A percentile compares a stretch with the other conserved stretches of the same genome.
These are phyloP conservation scores for Onthophagus sagittarius DNA, from an alignment of 2,888 invertebrate genomes.

Conservation along the genomic window DNA sequence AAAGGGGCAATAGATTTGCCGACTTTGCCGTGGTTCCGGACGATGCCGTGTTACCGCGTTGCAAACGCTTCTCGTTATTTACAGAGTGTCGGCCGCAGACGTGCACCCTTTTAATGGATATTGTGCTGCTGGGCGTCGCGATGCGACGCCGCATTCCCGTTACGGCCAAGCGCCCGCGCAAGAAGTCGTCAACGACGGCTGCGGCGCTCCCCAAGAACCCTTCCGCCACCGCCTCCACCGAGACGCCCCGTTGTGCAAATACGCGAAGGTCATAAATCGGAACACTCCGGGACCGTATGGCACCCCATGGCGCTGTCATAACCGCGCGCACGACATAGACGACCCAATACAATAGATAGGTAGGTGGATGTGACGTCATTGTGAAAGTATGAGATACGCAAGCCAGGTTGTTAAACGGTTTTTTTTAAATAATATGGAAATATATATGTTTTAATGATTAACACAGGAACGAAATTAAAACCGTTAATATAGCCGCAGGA, in stretches of 20 bases:
- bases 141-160: not conserved
- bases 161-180: constrained; percentile 6
- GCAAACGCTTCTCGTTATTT: not conserved
- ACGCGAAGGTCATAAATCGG: not conserved
- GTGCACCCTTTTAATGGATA: constrained; percentile 7
- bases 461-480: too few relatives aligned
- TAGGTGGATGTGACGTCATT: not conserved
- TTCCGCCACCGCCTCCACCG: not conserved
- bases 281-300: not conserved
- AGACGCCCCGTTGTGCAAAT: not conserved
- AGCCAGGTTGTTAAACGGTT: not conserved
- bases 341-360: not conserved
- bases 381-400: not conserved
- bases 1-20: not conserved
- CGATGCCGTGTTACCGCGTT: not conserved
- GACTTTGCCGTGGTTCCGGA: not conserved
- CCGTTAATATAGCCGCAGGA: not conserved
- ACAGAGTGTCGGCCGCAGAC: constrained; percentile 8
- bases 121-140: not conserved
- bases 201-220: not conserved
- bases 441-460: too few relatives aligned
- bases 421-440: too few relatives aligned
- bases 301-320: not conserved
- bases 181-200: not conserved
- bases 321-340: not conserved